Base-by-base conservation (phyloP, 2,888 invertebrate species). In the Amitus sp. region DNA sequence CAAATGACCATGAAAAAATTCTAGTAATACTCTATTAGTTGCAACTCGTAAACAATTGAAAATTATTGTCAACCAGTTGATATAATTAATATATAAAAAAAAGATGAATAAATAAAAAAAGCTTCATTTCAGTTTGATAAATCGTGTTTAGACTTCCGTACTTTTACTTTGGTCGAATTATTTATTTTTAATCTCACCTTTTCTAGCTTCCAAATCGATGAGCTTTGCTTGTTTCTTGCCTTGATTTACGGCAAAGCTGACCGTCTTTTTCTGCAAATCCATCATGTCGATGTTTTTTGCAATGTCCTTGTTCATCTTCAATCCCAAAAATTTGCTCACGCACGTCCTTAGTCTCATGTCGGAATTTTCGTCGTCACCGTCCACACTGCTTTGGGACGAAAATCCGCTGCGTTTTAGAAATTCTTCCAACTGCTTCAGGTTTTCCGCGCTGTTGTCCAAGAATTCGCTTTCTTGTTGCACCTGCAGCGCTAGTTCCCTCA, bases 381-480 rank as follows among this genome's bases (percentile, higher is more conserved):
- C 89, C n/a, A n/a, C n/a, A 65, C 88, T 87, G 67, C 87, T 87
- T n/a, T 78, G 73, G 0, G 82, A 81, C 56, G 87, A 89, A 61
- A 90, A 86, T n/a, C 89, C 90, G 73, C 90, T 90, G 55, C 87
- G 85, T 79, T 89, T 89, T 54, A 91, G 80, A 75, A 88, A 90
- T 68, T 90, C 90, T 77, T 90, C 90, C 56, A 90, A 75, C 72
- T 90, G 90, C 63, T 86, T 86, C 47, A 90, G 83, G 52, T 86
- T 85, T 66, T 89, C 89, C n/a, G 85, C 86, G 71, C 87, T 89
- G 10, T 72, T 73, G 23, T 77, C 76, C n/a, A 68, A 66, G 53
- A 53, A 68, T 47, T 75, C 73, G 30, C 67, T 70, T 19, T 52
- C 52, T 27, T 23, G 34, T 5, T 76, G 73, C 2, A 61, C 65